A percentile compares a stretch with the other conserved stretches of the same genome.
These are phyloP conservation scores for Syritta pipiens DNA, from an alignment of 2,888 invertebrate genomes.

Conservation along the genomic window DNA sequence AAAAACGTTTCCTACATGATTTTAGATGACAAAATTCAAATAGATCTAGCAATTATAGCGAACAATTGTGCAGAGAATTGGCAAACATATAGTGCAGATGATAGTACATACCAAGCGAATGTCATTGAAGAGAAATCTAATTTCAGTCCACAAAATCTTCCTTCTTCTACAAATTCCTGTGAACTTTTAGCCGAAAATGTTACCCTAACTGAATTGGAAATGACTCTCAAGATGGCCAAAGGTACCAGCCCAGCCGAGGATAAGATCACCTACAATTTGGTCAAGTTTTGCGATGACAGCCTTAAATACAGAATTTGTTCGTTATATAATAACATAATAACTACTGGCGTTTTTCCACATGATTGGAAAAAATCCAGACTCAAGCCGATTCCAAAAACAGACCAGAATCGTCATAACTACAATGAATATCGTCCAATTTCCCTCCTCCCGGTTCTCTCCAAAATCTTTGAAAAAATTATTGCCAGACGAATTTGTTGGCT, in stretches of 20 bases:
- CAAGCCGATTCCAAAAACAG: not conserved
- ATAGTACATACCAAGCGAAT: not conserved
- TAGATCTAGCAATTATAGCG: not conserved
- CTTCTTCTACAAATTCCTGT: not conserved
- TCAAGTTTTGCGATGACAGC: not conserved
- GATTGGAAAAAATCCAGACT: not conserved
- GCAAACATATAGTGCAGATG: slow-evolving; percentile 12
- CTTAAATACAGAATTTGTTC: not conserved
- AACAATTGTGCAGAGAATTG: slow-evolving; percentile 14
- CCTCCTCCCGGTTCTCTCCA: not conserved
- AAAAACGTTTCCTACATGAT: not conserved
- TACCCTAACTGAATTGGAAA: not conserved
- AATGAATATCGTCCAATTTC: not conserved
- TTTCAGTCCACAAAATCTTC: not conserved
- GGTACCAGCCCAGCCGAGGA: not conserved
- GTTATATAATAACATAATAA: not conserved
- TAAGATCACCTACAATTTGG: slow-evolving; percentile 5
- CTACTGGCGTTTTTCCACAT: not conserved
- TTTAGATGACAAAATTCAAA: not conserved
- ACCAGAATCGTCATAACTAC: not conserved
- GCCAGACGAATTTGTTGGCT: slow-evolving; percentile 3
- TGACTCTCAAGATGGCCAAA: slow-evolving; percentile 3
- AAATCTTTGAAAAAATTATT: slow-evolving; percentile 11
- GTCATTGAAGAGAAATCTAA: not conserved
- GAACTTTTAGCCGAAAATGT: not conserved